phyloP scores from a whole-genome alignment of 2,888 invertebrate genomes.

The Nysson spinosus region DNA sequence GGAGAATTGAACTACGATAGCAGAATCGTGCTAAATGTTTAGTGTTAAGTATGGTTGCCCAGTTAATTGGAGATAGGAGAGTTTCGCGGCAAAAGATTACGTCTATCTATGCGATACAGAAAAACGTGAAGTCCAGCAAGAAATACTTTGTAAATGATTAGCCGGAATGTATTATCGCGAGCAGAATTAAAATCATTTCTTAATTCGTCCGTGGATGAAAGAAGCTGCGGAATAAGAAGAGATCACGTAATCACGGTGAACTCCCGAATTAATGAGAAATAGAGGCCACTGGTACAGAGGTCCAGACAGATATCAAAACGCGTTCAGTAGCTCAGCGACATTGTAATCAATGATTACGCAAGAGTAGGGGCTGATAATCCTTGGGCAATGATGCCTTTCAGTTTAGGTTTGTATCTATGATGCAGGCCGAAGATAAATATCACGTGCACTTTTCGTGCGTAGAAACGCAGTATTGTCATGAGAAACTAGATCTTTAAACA shows the following conservation, averaged over 20 bases:
- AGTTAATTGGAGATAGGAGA: no score
- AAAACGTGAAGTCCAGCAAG: no score
- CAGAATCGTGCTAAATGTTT: not conserved
- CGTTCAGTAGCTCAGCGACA: not conserved
- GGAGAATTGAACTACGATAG: not conserved
- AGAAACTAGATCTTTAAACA: no score
- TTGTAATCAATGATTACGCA: constrained; percentile 33
- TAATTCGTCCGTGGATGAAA: constrained; percentile 6
- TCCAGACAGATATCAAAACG: constrained; percentile 29
- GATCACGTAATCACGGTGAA: constrained; percentile 13
- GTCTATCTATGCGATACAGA: no score
- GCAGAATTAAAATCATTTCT: not conserved
- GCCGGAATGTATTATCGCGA: no score
- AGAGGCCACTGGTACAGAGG: constrained; percentile 31
- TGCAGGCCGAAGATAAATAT: no score
- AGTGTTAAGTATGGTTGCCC: no score
- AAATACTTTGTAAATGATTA: no score
- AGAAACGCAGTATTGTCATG: no score
- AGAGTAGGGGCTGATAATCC: constrained; percentile 24
- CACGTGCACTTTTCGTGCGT: no score
- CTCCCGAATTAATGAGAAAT: constrained; percentile 28
- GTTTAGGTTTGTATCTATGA: no score
- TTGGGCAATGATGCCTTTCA: constrained; percentile 9
- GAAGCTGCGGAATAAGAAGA: constrained; percentile 5
- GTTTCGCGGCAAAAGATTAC: no score